Percentiles rank a stretch among this genome's conserved stretches.
phyloP scores from a whole-genome alignment of 2,888 invertebrate genomes.

The Hyalella azteca region DNA sequence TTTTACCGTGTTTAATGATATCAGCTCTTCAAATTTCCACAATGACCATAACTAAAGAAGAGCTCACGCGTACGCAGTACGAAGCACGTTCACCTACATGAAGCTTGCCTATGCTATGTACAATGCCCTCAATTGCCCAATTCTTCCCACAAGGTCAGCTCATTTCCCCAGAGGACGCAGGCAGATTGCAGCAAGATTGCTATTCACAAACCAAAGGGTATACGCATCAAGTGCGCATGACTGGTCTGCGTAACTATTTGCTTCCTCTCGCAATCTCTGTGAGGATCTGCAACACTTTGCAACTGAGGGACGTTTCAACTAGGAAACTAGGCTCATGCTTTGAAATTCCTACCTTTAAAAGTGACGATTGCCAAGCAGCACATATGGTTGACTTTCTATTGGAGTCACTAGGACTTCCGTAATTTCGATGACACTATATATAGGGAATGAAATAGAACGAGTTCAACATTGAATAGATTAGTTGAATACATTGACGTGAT shows the following conservation, averaged over 20 bases:
- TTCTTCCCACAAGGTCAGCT: background rate
- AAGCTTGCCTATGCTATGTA: background rate
- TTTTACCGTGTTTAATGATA: background rate
- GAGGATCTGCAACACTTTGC: background rate
- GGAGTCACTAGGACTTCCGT: background rate
- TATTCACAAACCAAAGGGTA: background rate
- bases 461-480: too few species aligned
- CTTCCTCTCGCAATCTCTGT: background rate
- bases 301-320: background rate
- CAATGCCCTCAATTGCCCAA: background rate
- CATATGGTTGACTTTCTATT: background rate
- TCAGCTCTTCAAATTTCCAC: background rate
- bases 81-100: too few species aligned
- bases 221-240: background rate
- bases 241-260: background rate
- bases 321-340: background rate
- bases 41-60: too few species aligned
- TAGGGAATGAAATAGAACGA: too few species aligned
- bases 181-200: constrained; percentile 31
- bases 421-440: too few species aligned
- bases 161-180: background rate
- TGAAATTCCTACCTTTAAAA: background rate
- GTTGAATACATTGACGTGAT: too few species aligned
- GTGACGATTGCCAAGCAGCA: background rate
- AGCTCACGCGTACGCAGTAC: too few species aligned